These are phyloP conservation scores for Synanthedon tipuliformis DNA, from an alignment of 2,888 invertebrate species.

Conservation along the genomic window DNA sequence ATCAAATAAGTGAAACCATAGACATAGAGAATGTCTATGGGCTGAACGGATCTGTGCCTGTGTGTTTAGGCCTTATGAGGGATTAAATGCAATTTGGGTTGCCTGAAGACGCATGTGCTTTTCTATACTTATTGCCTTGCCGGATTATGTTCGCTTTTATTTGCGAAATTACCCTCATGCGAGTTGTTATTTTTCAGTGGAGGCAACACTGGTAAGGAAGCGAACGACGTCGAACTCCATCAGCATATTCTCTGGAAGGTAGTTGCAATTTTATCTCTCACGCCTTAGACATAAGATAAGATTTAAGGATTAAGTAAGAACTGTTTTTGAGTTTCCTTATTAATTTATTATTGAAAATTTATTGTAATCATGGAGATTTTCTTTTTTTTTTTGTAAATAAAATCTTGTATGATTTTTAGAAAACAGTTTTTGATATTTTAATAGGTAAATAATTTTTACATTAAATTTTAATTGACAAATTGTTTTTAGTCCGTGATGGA, in stretches of 20 bases:
- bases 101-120: no score
- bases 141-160: no score
- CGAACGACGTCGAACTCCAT: slow-evolving; percentile 79
- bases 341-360: slow-evolving; percentile 1
- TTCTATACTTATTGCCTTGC: no score
- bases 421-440: neutral
- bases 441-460: neutral
- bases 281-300: slow-evolving; percentile 9
- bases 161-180: no score
- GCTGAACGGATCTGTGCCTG: no score
- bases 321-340: neutral
- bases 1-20: no score
- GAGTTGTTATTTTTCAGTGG: slow-evolving; percentile 67
- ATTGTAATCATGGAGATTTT: neutral
- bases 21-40: no score
- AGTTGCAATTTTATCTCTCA: slow-evolving; percentile 38
- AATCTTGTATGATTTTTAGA: neutral
- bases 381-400: neutral
- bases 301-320: neutral
- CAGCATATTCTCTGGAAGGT: slow-evolving; percentile 82
- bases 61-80: no score
- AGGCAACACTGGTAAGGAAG: slow-evolving; percentile 77
- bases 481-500: slow-evolving; percentile 11
- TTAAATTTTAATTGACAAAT: slow-evolving; percentile 10
- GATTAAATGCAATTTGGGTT: no score